Evolutionary conservation across 2,888 invertebrate genomes (phyloP).

Genomic region (Andrena trimmerana): DNA sequence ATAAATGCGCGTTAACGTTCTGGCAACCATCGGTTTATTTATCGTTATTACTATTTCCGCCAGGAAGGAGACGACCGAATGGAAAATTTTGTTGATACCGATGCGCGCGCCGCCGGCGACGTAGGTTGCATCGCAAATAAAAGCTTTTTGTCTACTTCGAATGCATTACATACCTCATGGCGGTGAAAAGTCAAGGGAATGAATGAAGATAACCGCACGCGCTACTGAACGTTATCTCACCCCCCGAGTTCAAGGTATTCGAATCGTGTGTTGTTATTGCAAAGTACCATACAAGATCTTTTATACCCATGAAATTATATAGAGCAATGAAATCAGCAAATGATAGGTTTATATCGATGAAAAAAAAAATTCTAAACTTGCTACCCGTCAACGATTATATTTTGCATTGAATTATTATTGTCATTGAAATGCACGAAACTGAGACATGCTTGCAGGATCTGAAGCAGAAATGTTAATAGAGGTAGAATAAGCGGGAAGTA

Average conservation of each 20-base stretch:
- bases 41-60: constrained; percentile 6
- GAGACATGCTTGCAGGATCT: too few relatives aligned
- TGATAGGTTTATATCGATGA: too few relatives aligned
- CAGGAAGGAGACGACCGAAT: constrained; percentile 15
- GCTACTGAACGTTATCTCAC: constrained; percentile 59
- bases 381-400: too few relatives aligned
- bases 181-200: constrained; percentile 70
- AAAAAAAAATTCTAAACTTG: too few relatives aligned
- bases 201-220: constrained; percentile 61
- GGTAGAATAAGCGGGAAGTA: too few relatives aligned
- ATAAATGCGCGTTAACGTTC: background rate
- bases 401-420: too few relatives aligned
- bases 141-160: constrained; percentile 39
- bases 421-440: too few relatives aligned
- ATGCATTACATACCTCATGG: constrained; percentile 52
- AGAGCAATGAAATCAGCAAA: too few relatives aligned
- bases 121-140: constrained; percentile 44
- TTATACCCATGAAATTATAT: background rate
- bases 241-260: constrained; percentile 47
- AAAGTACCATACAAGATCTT: constrained; percentile 28
- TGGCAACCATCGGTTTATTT: constrained; percentile 17
- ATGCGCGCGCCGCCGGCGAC: constrained; percentile 5
- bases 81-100: constrained; percentile 54
- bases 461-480: too few relatives aligned
- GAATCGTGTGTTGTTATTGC: constrained; percentile 46